phyloP scores from a whole-genome alignment of 2,888 invertebrate species.

The Spicauda simplicius region DNA sequence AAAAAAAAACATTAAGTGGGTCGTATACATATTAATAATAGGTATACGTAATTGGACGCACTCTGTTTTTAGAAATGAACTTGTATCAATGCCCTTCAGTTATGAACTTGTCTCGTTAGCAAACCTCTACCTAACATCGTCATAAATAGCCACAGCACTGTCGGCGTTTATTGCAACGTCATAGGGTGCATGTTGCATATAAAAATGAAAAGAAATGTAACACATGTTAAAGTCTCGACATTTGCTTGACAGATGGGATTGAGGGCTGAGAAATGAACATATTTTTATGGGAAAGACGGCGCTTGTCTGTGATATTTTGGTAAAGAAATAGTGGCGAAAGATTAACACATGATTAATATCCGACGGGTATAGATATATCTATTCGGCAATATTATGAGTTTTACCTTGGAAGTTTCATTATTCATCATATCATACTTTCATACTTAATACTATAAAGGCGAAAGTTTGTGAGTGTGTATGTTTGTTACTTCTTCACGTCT shows the following conservation, averaged over 20 bases:
- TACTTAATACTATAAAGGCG: too few species aligned
- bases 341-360: too few species aligned
- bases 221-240: conserved; percentile 50
- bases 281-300: conserved; percentile 1
- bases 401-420: too few species aligned
- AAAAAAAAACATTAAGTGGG: too few species aligned
- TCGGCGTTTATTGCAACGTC: conserved; percentile 2
- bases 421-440: too few species aligned
- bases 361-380: too few species aligned
- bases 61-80: conserved; percentile 5
- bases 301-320: neutral
- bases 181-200: conserved; percentile 1
- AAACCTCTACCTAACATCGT: neutral
- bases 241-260: conserved; percentile 56
- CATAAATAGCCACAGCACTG: neutral
- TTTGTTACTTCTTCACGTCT: too few species aligned
- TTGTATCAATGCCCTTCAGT: conserved; percentile 13
- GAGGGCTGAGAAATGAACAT: neutral
- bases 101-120: conserved; percentile 10
- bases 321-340: neutral
- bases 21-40: too few species aligned
- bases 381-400: too few species aligned
- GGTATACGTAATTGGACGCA: too few species aligned
- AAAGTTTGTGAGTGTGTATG: too few species aligned
- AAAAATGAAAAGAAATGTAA: conserved; percentile 42